Percentiles rank a stretch among this genome's conserved stretches.
These are phyloP conservation scores for Pollenia griseotomentosa DNA, from an alignment of 2,888 invertebrate species.

Conservation along the genomic window DNA sequence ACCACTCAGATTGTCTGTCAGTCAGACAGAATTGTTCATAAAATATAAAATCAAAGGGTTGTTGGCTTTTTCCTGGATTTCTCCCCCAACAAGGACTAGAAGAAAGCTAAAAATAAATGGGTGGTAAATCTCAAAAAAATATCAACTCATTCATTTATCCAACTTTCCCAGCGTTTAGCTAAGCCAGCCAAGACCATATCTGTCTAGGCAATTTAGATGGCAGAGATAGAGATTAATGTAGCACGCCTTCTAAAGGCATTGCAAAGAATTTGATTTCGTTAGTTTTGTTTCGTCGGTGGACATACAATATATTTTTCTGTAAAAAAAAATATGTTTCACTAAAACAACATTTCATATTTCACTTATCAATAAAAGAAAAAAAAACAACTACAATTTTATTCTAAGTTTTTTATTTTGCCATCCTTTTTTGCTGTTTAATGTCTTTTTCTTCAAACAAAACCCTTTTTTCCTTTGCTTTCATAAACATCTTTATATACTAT, in stretches of 20 bases:
- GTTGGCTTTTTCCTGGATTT: constrained; percentile 34
- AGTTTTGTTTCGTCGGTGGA: constrained; percentile 18
- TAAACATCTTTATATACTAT: constrained; percentile 57
- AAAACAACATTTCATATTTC: constrained; percentile 45
- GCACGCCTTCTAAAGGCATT: constrained; percentile 16
- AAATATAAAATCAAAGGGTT: constrained; percentile 69
- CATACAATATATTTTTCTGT: constrained; percentile 41
- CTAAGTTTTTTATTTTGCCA: constrained; percentile 15
- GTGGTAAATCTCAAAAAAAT: constrained; percentile 51
- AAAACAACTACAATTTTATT: constrained; percentile 25
- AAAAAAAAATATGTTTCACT: constrained; percentile 26
- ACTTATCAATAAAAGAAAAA: background rate
- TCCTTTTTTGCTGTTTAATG: constrained; percentile 33
- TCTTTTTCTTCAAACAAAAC: background rate
- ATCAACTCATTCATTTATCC: background rate
- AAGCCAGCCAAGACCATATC: constrained; percentile 32
- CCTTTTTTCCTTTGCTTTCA: constrained; percentile 52
- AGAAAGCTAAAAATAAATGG: constrained; percentile 46
- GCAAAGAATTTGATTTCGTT: constrained; percentile 22
- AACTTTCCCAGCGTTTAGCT: background rate
- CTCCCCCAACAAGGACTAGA: background rate
- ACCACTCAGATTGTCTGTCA: constrained; percentile 50
- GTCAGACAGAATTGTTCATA: constrained; percentile 34
- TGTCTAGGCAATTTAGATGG: constrained; percentile 55
- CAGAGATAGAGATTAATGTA: constrained; percentile 56